Conservation (phyloP, 1,140 invertebrate species). For the Neodiprion lecontei region DNA sequence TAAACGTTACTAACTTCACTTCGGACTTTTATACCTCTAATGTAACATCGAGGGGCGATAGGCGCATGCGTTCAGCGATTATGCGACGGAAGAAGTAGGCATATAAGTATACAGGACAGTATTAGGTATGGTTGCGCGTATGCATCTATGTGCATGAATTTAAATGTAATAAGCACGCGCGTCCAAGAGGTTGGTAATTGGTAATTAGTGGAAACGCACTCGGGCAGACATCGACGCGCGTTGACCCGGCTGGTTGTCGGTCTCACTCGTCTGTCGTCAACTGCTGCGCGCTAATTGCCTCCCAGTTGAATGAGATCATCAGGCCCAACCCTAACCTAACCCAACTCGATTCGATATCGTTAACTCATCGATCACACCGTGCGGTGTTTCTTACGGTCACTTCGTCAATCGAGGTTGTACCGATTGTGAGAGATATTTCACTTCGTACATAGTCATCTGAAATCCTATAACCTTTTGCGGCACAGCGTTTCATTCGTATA, state of each 20-base stretch:
- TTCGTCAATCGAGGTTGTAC: too few relatives aligned
- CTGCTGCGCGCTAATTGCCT: not conserved
- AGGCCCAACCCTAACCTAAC: not conserved
- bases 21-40: not conserved
- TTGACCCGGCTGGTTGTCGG: not conserved
- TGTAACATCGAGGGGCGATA: not conserved
- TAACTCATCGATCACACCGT: not conserved
- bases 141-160: not conserved
- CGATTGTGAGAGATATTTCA: too few relatives aligned
- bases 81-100: not conserved
- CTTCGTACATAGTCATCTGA: too few relatives aligned
- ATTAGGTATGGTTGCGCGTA: not conserved
- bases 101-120: not conserved
- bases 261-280: not conserved
- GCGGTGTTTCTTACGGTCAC: too few relatives aligned
- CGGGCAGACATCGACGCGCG: not conserved
- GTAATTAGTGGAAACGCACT: not conserved
- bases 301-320: constrained; percentile 1
- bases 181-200: not conserved
- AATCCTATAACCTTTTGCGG: too few relatives aligned
- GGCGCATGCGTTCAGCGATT: too few relatives aligned
- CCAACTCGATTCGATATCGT: not conserved
- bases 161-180: not conserved
- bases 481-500: too few relatives aligned
- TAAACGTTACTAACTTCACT: too few relatives aligned